Percentiles rank a stretch among this genome's conserved stretches.
Evolutionary conservation across 2,113 vertebrate genomes (phyloP).

Genomic region (Cololabis saira): DNA sequence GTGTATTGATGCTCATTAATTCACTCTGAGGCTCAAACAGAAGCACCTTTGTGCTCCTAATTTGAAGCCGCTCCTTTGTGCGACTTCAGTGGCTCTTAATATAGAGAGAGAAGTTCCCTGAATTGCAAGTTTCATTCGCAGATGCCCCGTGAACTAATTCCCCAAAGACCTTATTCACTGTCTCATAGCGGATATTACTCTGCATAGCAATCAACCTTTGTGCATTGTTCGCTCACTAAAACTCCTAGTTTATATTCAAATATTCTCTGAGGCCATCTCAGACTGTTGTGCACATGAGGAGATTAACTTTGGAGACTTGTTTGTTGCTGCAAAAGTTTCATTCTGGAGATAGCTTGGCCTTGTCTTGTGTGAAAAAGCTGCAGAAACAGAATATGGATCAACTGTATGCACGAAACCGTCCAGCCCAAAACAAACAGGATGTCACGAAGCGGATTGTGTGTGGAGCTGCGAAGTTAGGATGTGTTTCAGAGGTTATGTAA

Average conservation of each 20-base stretch:
- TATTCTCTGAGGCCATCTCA: conserved; percentile 19
- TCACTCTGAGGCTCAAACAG: conserved; percentile 75
- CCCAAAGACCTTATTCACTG: conserved; percentile 54
- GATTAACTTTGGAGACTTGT: conserved; percentile 16
- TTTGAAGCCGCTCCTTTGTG: conserved; percentile 79
- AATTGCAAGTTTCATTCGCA: conserved; percentile 63
- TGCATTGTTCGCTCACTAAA: conserved; percentile 51
- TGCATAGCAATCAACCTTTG: conserved; percentile 65
- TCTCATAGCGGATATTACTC: conserved; percentile 61
- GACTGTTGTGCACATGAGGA: conserved; percentile 15
- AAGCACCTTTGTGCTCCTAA: conserved; percentile 79
- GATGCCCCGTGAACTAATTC: conserved; percentile 67
- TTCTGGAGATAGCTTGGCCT: conserved; percentile 6
- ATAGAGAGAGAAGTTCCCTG: conserved; percentile 68
- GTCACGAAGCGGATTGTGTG: conserved; percentile 7
- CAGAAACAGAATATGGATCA: conserved; percentile 31
- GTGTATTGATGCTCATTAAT: conserved; percentile 79
- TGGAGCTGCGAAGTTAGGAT: conserved; percentile 21
- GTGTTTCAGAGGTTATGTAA: conserved; percentile 39
- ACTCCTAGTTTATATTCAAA: conserved; percentile 47
- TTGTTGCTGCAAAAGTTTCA: conserved; percentile 9
- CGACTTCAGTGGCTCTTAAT: conserved; percentile 72
- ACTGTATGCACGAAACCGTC: conserved; percentile 11
- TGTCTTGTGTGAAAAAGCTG: conserved; percentile 8
- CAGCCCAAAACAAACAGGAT: conserved; percentile 52